These are phyloP conservation scores for Lamellibrachia columna DNA, from an alignment of 2,888 invertebrate genomes.

Conservation along the genomic window DNA sequence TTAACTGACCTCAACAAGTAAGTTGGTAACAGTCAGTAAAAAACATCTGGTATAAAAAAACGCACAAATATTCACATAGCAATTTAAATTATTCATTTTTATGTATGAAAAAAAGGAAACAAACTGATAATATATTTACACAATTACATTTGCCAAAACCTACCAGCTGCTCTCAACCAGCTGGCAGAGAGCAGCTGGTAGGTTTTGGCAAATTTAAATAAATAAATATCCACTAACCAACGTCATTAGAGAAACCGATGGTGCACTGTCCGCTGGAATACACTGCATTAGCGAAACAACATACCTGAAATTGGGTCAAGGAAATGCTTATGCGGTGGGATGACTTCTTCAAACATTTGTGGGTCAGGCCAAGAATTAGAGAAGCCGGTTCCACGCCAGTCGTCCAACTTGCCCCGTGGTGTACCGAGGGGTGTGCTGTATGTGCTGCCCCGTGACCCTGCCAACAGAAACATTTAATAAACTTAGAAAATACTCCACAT, in stretches of 20 bases:
- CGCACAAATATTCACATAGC: not conserved
- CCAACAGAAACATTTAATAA: not conserved
- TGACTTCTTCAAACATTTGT: conserved; percentile 38
- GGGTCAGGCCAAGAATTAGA: conserved; percentile 42
- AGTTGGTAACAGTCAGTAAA: not conserved
- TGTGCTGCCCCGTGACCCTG: not conserved
- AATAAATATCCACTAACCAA: not conserved
- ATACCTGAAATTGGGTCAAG: conserved; percentile 51
- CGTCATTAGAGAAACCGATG: not conserved
- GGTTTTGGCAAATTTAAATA: not conserved
- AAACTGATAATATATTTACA: not conserved
- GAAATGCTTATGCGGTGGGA: conserved; percentile 34
- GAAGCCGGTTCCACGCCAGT: conserved; percentile 21
- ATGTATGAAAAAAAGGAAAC: not conserved
- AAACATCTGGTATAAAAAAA: not conserved
- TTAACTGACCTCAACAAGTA: not conserved
- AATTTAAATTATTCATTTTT: not conserved
- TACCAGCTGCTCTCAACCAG: too few relatives aligned
- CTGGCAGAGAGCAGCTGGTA: not conserved
- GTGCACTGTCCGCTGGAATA: not conserved
- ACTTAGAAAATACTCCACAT: not conserved
- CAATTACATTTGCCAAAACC: not conserved
- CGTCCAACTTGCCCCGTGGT: conserved; percentile 6
- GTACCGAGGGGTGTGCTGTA: not conserved
- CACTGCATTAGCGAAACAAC: conserved; percentile 20